These are phyloP conservation scores for Dermatophagoides farinae DNA, from an alignment of 1,140 invertebrate genomes.

Conservation along the genomic window DNA sequence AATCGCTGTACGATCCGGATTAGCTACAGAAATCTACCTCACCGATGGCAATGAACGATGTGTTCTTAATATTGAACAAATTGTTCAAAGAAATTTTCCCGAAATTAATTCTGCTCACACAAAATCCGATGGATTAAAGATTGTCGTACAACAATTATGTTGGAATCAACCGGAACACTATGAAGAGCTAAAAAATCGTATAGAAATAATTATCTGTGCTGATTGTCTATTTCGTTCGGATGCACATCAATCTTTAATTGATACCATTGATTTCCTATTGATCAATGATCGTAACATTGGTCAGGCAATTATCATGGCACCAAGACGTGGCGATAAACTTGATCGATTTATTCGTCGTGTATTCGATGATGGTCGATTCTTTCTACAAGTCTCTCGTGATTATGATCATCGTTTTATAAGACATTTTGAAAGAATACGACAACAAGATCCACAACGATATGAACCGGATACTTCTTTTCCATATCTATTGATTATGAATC, in stretches of 20 bases:
- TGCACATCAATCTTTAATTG: background rate
- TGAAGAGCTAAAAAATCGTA: background rate
- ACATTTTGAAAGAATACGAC: no score
- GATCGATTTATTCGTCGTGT: background rate
- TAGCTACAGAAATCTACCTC: background rate
- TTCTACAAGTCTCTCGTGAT: background rate
- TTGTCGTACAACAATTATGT: background rate
- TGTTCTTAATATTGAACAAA: background rate
- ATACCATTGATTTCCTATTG: background rate
- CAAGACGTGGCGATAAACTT: background rate
- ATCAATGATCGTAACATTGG: background rate
- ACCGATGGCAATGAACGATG: slow-evolving; percentile 6
- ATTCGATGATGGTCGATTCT: background rate
- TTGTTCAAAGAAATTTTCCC: background rate
- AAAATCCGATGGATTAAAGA: background rate
- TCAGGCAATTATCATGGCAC: background rate
- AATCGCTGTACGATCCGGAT: background rate
- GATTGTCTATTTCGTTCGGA: background rate
- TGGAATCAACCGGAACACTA: background rate
- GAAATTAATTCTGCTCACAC: background rate
- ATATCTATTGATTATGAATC: no score
- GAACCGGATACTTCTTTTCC: no score
- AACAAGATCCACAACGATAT: no score
- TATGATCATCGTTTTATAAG: background rate
- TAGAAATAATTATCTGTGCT: background rate